These are phyloP conservation scores for Poeciliopsis turneri DNA, from an alignment of 2,797 vertebrate genomes.

Conservation along the genomic window DNA sequence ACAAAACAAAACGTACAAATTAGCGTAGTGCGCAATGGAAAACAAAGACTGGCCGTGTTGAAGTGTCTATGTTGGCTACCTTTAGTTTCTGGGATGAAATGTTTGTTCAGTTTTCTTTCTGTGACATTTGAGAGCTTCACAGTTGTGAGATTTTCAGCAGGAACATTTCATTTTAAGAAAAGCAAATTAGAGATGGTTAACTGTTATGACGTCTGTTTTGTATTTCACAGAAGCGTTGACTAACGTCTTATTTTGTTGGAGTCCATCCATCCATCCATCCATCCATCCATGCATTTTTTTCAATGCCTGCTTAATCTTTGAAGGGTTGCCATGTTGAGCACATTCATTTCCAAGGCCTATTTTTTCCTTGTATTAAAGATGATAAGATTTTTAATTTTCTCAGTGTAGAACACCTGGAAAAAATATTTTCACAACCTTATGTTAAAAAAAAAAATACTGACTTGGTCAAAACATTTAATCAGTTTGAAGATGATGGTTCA, in stretches of 20 bases:
- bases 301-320: too few relatives aligned
- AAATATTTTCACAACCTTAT: background rate
- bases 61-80: background rate
- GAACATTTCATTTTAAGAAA: background rate
- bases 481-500: background rate
- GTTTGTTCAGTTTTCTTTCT: background rate
- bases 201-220: background rate
- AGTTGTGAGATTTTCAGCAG: background rate
- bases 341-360: background rate
- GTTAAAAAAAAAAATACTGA: background rate
- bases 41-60: background rate
- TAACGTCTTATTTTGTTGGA: background rate
- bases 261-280: background rate
- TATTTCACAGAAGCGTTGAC: background rate
- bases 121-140: background rate
- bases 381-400: background rate
- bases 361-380: background rate
- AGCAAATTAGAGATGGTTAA: background rate
- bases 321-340: background rate
- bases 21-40: background rate
- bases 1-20: background rate
- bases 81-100: background rate
- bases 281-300: background rate
- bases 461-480: background rate
- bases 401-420: background rate